Base-by-base conservation (phyloP, 2,113 vertebrate species). In the Amblyornis subalaris region DNA sequence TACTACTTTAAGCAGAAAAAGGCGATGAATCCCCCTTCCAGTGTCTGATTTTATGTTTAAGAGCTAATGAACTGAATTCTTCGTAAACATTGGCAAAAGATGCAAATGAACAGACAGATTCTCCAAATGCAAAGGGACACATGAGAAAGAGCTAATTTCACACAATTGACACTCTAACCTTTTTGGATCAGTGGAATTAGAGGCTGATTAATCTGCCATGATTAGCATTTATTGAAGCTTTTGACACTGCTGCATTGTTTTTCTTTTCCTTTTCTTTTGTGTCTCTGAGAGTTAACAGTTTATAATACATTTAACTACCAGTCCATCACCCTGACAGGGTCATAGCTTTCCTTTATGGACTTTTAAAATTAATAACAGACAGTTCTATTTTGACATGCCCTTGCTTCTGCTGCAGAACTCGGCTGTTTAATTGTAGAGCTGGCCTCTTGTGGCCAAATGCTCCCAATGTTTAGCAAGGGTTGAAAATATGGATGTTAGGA, bases 401-500 rank as follows among this genome's bases (percentile, higher is more conserved):
- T 97, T 96, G 96, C 96, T 95, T 97, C 97, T 96, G 97, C 97
- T 87, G 96, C 96, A 79, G 94, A 83, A 64, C 93, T 95, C 73
- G 50, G 96, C 96, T 98, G 98, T 98, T 98, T 98, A 98, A 98
- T 98, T 97, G 98, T 98, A 97, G 98, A 97, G 97, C 97, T 93
- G 97, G 98, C 98, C 98, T 98, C 98, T 97, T 97, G 98, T 98
- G 99, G 98, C 98, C 97, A 97, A 98, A 97, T 94, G 98, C 98
- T 98, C 98, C 98, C 98, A 97, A 97, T 98, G 98, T 98, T 98
- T 98, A 98, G 98, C 98, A 98, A 98, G 98, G 98, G 97, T 97
- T 99, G 98, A 98, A 99, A 99, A 99, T 99, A 99, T 99, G 99
- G 98, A 99, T 98, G 98, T 98, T 98, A 98, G 98, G 98, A 99